Evolutionary conservation across 1,140 invertebrate genomes (phyloP).

Genomic region (Calycopis cecrops): DNA sequence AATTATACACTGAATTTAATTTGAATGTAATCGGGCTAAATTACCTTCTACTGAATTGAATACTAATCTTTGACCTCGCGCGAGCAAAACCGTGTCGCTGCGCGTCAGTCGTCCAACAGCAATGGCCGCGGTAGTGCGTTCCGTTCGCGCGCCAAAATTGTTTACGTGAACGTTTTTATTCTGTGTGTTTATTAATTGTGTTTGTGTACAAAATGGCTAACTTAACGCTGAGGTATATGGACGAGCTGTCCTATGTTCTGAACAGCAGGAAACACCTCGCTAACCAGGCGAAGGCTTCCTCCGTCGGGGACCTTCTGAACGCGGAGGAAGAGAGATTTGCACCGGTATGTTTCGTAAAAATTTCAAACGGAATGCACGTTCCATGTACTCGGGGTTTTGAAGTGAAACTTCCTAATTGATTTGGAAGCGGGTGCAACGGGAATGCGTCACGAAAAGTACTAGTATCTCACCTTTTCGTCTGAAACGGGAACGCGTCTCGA

Average conservation of each 20-base stretch:
- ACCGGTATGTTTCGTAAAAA: constrained; percentile 41
- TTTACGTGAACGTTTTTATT: constrained; percentile 48
- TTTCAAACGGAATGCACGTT: too few relatives aligned
- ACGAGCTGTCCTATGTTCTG: constrained; percentile 68
- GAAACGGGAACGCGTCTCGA: too few relatives aligned
- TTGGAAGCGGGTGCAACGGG: too few relatives aligned
- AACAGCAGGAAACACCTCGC: constrained; percentile 56
- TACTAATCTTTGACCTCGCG: constrained; percentile 37
- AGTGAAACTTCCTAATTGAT: too few relatives aligned
- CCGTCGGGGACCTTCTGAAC: constrained; percentile 64
- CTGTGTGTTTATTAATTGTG: constrained; percentile 31
- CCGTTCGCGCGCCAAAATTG: constrained; percentile 26
- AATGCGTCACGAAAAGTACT: too few relatives aligned
- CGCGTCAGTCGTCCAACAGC: constrained; percentile 38
- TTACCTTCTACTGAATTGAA: not conserved
- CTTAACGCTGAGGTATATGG: constrained; percentile 66
- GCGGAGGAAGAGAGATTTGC: constrained; percentile 59
- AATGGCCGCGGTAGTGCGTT: constrained; percentile 31
- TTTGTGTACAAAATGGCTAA: constrained; percentile 58
- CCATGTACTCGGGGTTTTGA: too few relatives aligned
- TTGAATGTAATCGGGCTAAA: too few relatives aligned
- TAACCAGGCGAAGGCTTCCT: constrained; percentile 59
- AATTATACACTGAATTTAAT: too few relatives aligned
- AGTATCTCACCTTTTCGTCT: too few relatives aligned
- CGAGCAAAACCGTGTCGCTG: constrained; percentile 7